Evolutionary conservation across 2,797 vertebrate genomes (phyloP).

Genomic region (Sarcophilus harrisii): DNA sequence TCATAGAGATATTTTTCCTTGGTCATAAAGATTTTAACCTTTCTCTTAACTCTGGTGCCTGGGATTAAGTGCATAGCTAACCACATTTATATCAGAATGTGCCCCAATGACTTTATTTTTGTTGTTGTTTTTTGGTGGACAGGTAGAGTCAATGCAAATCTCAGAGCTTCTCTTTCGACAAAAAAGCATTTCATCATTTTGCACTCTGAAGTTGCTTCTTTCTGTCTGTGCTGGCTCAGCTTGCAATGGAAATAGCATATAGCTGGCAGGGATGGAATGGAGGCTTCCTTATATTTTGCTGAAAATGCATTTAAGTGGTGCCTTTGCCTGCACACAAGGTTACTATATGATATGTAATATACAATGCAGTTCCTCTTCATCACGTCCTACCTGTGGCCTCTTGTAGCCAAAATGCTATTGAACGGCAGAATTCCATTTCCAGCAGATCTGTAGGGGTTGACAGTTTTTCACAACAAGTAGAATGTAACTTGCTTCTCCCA

Average conservation of each 20-base stretch:
- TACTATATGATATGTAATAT: background rate
- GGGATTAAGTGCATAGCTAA: background rate
- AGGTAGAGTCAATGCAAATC: background rate
- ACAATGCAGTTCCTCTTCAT: background rate
- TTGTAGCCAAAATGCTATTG: constrained; percentile 2
- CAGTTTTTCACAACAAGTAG: background rate
- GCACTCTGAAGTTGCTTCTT: background rate
- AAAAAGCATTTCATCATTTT: fast-evolving
- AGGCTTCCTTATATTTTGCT: background rate
- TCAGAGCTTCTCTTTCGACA: fast-evolving
- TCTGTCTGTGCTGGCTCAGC: background rate
- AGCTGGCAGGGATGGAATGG: background rate
- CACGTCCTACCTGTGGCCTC: background rate
- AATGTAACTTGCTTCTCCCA: constrained; percentile 21
- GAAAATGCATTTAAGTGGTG: constrained; percentile 14
- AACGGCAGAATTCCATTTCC: constrained; percentile 52
- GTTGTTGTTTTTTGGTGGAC: background rate
- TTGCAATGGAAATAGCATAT: background rate
- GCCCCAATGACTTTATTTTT: background rate
- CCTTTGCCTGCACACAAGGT: background rate
- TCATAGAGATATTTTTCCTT: background rate
- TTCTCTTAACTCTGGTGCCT: background rate
- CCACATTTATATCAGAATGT: background rate
- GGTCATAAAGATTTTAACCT: background rate
- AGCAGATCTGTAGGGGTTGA: constrained; percentile 48